Conservation (phyloP, 2,797 vertebrate species). For the Oceanodroma leucorhoa region DNA sequence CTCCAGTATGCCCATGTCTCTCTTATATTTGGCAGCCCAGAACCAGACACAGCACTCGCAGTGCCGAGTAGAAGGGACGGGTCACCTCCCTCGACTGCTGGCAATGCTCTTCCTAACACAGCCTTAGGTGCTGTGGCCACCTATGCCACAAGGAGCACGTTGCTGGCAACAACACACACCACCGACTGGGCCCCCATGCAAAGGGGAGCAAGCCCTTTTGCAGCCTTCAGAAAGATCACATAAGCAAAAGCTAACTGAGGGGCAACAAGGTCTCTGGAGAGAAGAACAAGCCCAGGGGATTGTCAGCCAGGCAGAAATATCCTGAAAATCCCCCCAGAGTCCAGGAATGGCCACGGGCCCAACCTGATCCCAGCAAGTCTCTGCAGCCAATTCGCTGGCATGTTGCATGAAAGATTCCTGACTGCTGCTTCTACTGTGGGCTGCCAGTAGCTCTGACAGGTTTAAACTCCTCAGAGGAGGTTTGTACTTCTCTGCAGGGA, state of each 20-base stretch:
- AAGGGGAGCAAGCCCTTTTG: background rate
- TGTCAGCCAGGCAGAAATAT: background rate
- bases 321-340: background rate
- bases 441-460: background rate
- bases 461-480: background rate
- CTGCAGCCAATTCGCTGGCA: fast-evolving
- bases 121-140: background rate
- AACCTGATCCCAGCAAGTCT: background rate
- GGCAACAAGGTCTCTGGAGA: background rate
- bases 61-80: background rate
- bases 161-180: background rate
- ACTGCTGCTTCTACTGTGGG: background rate
- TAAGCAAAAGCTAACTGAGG: background rate
- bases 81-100: background rate
- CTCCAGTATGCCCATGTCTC: fast-evolving
- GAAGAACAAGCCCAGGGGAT: background rate
- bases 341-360: background rate
- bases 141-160: background rate
- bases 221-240: background rate
- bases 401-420: background rate
- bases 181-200: background rate
- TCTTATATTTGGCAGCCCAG: background rate
- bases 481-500: background rate
- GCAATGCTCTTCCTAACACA: background rate
- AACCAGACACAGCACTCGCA: background rate